Percentiles rank a stretch among this genome's conserved stretches.
Evolutionary conservation across 1,140 invertebrate genomes (phyloP).

Genomic region (Whitmania pigra): DNA sequence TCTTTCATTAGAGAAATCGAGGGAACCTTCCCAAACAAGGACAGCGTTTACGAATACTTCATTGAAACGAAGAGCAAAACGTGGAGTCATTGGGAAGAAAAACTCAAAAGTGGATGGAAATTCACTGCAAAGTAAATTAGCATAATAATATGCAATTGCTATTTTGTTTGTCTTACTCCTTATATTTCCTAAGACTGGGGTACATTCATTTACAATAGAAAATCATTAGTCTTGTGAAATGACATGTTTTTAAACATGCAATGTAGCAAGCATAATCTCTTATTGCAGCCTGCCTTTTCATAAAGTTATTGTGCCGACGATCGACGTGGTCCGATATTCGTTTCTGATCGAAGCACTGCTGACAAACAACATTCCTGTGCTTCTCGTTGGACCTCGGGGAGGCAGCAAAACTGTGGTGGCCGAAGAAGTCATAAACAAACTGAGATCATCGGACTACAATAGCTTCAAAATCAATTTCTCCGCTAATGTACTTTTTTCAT

Average conservation of each 20-base stretch:
- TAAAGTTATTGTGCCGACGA: conserved; percentile 66
- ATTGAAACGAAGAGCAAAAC: conserved; percentile 56
- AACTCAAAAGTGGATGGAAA: conserved; percentile 56
- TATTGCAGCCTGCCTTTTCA: conserved; percentile 57
- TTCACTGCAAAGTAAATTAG: conserved; percentile 51
- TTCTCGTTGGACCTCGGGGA: conserved; percentile 64
- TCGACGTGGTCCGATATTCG: conserved; percentile 66
- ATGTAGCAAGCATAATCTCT: background rate
- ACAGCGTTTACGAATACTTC: conserved; percentile 73
- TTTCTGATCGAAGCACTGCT: conserved; percentile 55
- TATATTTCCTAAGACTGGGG: too few relatives aligned
- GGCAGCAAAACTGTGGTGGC: conserved; percentile 65
- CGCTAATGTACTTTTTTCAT: conserved; percentile 47
- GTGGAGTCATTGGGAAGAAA: conserved; percentile 65
- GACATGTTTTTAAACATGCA: background rate
- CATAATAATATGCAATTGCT: background rate
- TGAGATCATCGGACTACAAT: conserved; percentile 53
- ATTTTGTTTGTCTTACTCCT: too few relatives aligned
- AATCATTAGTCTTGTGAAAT: background rate
- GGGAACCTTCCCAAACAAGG: conserved; percentile 65
- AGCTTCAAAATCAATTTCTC: conserved; percentile 68
- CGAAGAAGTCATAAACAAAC: conserved; percentile 51
- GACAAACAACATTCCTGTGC: conserved; percentile 51
- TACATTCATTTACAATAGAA: too few relatives aligned
- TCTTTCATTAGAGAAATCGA: conserved; percentile 67